A percentile compares a stretch with the other conserved stretches of the same genome.
Conservation (phyloP, 1,140 invertebrate species). For the Andricus grossulariae region DNA sequence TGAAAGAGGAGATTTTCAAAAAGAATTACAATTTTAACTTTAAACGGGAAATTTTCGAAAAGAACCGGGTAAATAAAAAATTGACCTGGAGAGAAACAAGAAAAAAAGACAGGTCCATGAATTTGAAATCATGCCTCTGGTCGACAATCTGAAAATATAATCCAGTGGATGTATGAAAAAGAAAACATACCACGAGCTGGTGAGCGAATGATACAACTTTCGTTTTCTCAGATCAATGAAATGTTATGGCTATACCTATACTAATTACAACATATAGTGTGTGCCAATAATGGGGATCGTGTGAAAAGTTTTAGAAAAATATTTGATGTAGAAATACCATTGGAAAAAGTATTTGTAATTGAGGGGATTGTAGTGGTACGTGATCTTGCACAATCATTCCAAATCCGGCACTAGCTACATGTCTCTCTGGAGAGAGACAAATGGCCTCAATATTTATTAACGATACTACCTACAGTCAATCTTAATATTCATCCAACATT, state of each 20-base stretch:
- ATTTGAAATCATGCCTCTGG: too few species aligned
- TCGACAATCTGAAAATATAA: too few species aligned
- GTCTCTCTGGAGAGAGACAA: slow-evolving; percentile 28
- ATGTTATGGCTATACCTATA: neutral
- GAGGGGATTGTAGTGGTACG: neutral
- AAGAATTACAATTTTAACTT: too few species aligned
- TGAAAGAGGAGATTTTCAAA: too few species aligned
- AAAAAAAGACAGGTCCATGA: too few species aligned
- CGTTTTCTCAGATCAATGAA: slow-evolving; percentile 14
- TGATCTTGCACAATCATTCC: slow-evolving; percentile 34
- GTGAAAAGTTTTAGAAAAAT: neutral
- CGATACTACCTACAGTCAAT: neutral
- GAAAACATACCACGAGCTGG: neutral
- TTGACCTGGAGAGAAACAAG: too few species aligned
- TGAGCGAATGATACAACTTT: slow-evolving; percentile 9
- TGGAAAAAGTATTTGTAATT: slow-evolving; percentile 1
- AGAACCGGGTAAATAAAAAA: too few species aligned
- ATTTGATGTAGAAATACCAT: neutral
- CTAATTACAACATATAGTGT: neutral
- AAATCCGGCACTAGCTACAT: slow-evolving; percentile 18
- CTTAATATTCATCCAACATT: neutral
- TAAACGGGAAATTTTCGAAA: too few species aligned
- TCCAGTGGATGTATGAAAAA: neutral
- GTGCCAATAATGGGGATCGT: neutral
- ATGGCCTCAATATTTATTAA: neutral